These are phyloP conservation scores for Galago senegalensis DNA, from an alignment of 2,797 vertebrate species.

Conservation along the genomic window DNA sequence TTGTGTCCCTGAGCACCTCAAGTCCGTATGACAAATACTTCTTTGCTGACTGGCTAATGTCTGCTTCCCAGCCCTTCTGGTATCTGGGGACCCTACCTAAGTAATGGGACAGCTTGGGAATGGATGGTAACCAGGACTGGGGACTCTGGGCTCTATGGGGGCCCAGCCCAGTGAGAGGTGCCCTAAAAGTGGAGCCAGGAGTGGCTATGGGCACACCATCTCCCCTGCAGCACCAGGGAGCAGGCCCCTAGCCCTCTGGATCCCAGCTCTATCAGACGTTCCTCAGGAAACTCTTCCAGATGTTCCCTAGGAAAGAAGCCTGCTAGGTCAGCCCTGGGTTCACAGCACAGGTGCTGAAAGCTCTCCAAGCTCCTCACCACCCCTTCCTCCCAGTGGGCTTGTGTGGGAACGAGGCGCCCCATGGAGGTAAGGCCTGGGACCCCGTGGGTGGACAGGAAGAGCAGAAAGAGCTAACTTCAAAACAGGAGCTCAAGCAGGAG, in stretches of 20 bases:
- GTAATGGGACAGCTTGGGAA: neutral
- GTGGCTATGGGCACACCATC: neutral
- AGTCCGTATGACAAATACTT: neutral
- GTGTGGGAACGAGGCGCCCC: neutral
- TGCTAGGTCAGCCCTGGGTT: neutral
- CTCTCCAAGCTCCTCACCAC: neutral
- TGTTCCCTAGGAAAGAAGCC: neutral
- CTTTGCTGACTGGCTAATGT: neutral
- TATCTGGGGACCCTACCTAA: neutral
- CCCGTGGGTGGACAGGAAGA: neutral
- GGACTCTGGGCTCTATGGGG: neutral
- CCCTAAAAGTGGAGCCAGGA: neutral
- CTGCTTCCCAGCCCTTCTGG: neutral
- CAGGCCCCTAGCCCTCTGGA: neutral
- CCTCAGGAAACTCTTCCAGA: neutral
- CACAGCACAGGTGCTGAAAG: rapidly evolving
- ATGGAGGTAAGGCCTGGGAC: neutral
- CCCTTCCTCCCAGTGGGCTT: neutral
- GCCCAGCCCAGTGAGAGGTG: neutral
- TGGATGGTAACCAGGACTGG: neutral
- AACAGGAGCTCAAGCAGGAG: neutral
- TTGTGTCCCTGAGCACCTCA: neutral
- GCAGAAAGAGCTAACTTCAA: neutral
- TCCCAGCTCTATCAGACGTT: neutral
- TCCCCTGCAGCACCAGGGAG: neutral